These are phyloP conservation scores for Pseudeuparius sepicola DNA, from an alignment of 2,888 invertebrate species.

Conservation along the genomic window DNA sequence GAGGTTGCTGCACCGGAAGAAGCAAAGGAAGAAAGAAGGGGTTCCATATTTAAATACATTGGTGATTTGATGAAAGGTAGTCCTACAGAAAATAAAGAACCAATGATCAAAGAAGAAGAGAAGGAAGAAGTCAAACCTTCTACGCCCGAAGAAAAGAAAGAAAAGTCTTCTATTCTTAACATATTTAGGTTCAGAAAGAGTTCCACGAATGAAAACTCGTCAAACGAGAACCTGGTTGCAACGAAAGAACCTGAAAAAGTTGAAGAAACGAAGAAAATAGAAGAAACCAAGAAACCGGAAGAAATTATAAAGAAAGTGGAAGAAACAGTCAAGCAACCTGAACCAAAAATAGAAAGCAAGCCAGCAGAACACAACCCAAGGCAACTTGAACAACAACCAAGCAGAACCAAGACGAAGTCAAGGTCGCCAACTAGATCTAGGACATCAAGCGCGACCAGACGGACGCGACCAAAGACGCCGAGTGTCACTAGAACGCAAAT, in stretches of 20 bases:
- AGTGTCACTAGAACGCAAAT: too few species aligned
- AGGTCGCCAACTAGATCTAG: too few species aligned
- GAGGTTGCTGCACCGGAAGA: not conserved
- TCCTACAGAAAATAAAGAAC: slow-evolving; percentile 2
- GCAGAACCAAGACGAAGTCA: not conserved
- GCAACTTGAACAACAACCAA: not conserved
- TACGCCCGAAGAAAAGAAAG: not conserved
- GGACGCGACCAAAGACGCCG: too few species aligned
- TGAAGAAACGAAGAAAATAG: not conserved
- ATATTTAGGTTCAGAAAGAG: not conserved
- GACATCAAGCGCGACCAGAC: too few species aligned
- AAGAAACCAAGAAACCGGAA: not conserved
- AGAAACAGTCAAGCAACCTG: not conserved
- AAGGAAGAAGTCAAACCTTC: not conserved
- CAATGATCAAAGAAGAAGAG: not conserved
- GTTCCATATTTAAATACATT: not conserved
- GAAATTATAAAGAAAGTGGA: not conserved
- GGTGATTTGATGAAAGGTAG: not conserved
- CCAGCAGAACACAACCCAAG: not conserved
- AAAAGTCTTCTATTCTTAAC: not conserved
- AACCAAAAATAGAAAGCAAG: not conserved
- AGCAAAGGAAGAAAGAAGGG: not conserved
- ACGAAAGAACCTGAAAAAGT: not conserved
- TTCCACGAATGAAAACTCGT: not conserved
- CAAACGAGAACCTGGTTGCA: not conserved